Conservation (phyloP, 2,888 invertebrate genomes). For the Drosophila multiciliata region DNA sequence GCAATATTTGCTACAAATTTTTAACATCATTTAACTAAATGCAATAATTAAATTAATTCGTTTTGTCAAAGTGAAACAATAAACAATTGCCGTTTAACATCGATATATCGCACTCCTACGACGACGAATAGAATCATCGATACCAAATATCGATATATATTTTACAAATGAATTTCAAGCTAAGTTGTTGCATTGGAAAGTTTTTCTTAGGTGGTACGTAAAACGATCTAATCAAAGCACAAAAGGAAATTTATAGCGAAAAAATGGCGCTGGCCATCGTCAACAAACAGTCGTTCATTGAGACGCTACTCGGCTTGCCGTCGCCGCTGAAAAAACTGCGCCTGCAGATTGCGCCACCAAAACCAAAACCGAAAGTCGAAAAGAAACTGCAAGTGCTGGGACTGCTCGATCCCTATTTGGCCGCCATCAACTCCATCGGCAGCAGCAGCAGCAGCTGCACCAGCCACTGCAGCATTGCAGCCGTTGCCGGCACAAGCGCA, state of each 20-base stretch:
- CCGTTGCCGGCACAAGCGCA: not conserved
- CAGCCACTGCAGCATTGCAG: not conserved
- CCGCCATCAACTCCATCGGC: not conserved
- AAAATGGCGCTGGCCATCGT: conserved; percentile 65
- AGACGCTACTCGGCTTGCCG: conserved; percentile 57
- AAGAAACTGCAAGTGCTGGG: conserved; percentile 68
- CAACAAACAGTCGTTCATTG: conserved; percentile 57
- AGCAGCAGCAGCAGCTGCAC: conserved; percentile 2
- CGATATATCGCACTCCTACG: not conserved
- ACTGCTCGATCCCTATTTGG: conserved; percentile 64
- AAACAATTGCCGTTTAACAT: not conserved
- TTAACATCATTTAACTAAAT: not conserved
- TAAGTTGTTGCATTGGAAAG: not conserved
- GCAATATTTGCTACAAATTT: not conserved
- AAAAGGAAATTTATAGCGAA: not conserved
- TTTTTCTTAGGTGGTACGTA: not conserved
- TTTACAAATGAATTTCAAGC: not conserved
- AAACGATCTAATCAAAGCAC: not conserved
- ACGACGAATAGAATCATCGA: not conserved
- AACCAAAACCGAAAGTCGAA: conserved; percentile 50
- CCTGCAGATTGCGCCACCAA: conserved; percentile 59
- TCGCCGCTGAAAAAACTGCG: conserved; percentile 78
- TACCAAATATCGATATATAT: not conserved
- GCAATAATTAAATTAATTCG: not conserved
- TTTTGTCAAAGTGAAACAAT: not conserved